Percentiles rank a stretch among this genome's conserved stretches.
Evolutionary conservation across 2,888 invertebrate species (phyloP).

Genomic region (Lysandra coridon): DNA sequence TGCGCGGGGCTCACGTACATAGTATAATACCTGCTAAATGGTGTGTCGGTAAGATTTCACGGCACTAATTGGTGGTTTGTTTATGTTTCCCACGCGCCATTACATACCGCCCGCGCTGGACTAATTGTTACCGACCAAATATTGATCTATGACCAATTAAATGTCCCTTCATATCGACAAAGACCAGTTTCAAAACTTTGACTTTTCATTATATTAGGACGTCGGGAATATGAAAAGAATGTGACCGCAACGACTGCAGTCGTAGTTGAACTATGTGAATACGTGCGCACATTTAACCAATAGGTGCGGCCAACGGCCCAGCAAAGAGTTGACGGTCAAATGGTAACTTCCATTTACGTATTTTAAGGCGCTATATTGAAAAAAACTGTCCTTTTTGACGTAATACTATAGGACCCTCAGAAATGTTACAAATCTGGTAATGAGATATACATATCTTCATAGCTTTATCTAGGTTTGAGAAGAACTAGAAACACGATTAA

Average conservation of each 20-base stretch:
- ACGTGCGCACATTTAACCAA: neutral
- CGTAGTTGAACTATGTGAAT: neutral
- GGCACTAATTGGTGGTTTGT: conserved; percentile 9
- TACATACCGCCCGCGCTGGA: neutral
- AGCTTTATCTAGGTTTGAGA: too few species aligned
- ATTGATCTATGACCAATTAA: neutral
- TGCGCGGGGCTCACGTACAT: neutral
- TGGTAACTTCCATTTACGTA: too few species aligned
- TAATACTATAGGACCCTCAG: too few species aligned
- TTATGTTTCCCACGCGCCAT: conserved; percentile 17
- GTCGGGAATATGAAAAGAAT: neutral
- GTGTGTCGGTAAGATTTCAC: conserved; percentile 5
- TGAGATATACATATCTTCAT: too few species aligned
- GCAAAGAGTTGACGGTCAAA: too few species aligned
- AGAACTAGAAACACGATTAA: too few species aligned
- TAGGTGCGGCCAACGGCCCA: too few species aligned
- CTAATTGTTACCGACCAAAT: neutral
- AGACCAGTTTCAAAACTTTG: neutral
- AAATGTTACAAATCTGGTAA: too few species aligned
- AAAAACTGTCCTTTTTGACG: too few species aligned
- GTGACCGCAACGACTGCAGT: neutral
- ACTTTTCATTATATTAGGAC: too few species aligned
- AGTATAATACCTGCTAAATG: neutral
- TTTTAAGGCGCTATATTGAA: too few species aligned
- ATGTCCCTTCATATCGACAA: neutral